Base-by-base conservation (phyloP, 2,797 vertebrate genomes). In the Trachurus trachurus region DNA sequence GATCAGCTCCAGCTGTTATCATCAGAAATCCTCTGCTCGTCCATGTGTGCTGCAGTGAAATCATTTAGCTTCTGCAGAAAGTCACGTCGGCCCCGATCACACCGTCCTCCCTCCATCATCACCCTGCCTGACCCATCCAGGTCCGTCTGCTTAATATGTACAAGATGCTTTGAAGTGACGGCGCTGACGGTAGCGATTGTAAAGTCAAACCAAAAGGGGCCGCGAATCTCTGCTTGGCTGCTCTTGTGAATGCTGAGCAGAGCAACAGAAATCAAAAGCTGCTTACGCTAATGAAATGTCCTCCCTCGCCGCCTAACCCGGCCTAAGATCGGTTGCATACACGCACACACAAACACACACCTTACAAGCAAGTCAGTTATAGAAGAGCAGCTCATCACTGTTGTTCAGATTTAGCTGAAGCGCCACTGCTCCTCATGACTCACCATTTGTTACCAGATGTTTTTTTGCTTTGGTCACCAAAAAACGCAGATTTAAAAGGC, bases 261-360 rank as follows among this genome's bases (percentile, higher is more conserved):
- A 72, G 80, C 63, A 31, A 73, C 60, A 64, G 69, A 82, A 76
- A 87, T 90, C 87, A 85, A 72, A 87, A 89, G 74, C 82, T 82
- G 84, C 78, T 85, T 84, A 82, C 45, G 16, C 61, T 73, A 78
- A 85, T 85, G 60, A 74, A 85, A 88, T n/a, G 40, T 75, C 74
- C 62, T 56, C 58, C 49, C 60, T 53, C 2, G 5, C 42, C 45
- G 49, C 52, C 26, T 50, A 26, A 62, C 62, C 54, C 1, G 0
- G 11, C 72, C 54, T 57, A 69, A 17, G 71, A 82, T 65, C 39
- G 4, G 21, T 64, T 29, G 17, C 39, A 0, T 4, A 34, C 59
- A 31, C 9, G 4, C 39, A 29, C 22, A 45, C 42, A 45, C 22
- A 60, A 39, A 53, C 37, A 57, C 31, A 59, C 59, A 26, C 47